A percentile compares a stretch with the other conserved stretches of the same genome.
Conservation (phyloP, 30 jellyfish, hydroid and myxozoan genomes). For the Chrysaora quinquecirrha region DNA sequence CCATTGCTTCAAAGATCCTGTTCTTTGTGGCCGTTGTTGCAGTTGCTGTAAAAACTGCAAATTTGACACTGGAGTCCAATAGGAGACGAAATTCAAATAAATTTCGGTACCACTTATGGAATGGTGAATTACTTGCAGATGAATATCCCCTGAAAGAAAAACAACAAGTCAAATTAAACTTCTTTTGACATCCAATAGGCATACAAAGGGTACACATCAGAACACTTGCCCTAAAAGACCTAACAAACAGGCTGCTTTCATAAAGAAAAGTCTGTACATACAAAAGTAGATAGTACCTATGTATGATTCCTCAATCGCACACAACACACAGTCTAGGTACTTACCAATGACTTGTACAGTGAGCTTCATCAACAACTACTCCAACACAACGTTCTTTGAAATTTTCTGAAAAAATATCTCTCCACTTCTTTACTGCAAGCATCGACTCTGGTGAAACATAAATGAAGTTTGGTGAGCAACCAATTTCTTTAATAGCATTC, state of each 20-base stretch:
- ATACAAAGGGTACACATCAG: too few relatives aligned
- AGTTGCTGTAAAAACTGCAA: too few relatives aligned
- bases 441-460: too few relatives aligned
- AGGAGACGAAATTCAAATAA: slow-evolving; percentile 6
- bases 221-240: slow-evolving; percentile 4
- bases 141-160: too few relatives aligned
- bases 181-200: too few relatives aligned
- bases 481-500: slow-evolving; percentile 17
- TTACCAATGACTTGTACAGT: not conserved
- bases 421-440: slow-evolving; percentile 43
- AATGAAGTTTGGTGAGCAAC: slow-evolving; percentile 34
- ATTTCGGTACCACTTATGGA: slow-evolving; percentile 15
- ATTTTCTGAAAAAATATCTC: slow-evolving; percentile 5
- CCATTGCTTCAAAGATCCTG: too few relatives aligned
- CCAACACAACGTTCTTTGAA: not conserved
- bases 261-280: not conserved
- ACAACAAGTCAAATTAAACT: too few relatives aligned
- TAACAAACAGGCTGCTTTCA: too few relatives aligned
- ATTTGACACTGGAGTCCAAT: not conserved
- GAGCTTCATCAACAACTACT: not conserved
- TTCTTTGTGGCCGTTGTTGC: too few relatives aligned
- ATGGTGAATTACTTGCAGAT: slow-evolving; percentile 14
- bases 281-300: not conserved
- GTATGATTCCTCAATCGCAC: not conserved
- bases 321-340: not conserved